Conservation (phyloP, 2,113 vertebrate genomes). For the Podiceps cristatus region DNA sequence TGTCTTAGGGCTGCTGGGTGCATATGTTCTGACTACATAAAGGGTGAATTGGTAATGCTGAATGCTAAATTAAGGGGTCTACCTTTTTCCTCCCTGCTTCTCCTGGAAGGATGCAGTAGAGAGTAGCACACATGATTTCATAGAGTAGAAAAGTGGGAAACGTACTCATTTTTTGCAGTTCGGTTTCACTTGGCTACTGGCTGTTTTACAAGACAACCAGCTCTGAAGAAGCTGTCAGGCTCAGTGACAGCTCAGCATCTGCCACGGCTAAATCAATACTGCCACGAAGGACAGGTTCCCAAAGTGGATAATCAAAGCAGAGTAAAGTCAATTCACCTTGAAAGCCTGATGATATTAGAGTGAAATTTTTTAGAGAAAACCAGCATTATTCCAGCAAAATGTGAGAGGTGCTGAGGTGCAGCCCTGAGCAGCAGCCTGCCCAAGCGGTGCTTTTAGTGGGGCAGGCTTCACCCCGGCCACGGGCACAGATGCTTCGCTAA, state of each 20-base stretch:
- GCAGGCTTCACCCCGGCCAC: background rate
- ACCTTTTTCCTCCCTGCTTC: background rate
- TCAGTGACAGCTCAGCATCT: constrained; percentile 41
- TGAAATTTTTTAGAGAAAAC: background rate
- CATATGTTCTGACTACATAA: background rate
- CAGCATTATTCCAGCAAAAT: background rate
- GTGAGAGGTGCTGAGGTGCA: background rate
- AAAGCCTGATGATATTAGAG: background rate
- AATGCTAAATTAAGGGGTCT: background rate
- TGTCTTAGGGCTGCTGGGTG: background rate
- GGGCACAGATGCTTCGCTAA: background rate
- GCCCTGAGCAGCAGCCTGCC: background rate
- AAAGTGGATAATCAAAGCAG: background rate
- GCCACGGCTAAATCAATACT: constrained; percentile 9
- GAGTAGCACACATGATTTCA: background rate
- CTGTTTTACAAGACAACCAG: background rate
- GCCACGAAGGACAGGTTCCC: background rate
- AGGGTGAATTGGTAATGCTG: background rate
- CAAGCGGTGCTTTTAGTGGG: too few species aligned
- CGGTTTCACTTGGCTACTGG: background rate
- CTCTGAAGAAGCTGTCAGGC: constrained; percentile 11
- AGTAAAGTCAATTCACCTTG: constrained; percentile 22
- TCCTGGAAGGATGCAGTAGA: background rate
- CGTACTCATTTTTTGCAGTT: background rate
- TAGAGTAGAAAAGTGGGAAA: background rate